Evolutionary conservation across 2,888 invertebrate genomes (phyloP).

Genomic region (Gortyna flavago): DNA sequence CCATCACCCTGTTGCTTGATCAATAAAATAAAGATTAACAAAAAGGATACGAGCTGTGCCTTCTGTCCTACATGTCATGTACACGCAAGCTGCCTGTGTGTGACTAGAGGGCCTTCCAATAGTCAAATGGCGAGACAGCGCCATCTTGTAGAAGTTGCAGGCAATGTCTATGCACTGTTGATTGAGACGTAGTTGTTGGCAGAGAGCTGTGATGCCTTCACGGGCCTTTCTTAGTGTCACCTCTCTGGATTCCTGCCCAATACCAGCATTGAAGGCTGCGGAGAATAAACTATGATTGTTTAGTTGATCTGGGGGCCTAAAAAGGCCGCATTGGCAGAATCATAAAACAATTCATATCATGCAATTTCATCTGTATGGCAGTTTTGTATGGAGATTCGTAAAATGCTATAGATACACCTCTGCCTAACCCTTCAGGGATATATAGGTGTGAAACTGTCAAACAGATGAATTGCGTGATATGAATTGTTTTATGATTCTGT

Average conservation of each 20-base stretch:
- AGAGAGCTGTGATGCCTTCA: slow-evolving; percentile 95
- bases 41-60: slow-evolving; percentile 97
- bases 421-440: no score
- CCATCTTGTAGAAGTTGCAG: slow-evolving; percentile 98
- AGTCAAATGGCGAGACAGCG: slow-evolving; percentile 95
- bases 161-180: slow-evolving; percentile 98
- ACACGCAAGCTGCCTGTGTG: slow-evolving; percentile 99
- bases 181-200: slow-evolving; percentile 96
- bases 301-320: no score
- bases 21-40: neutral
- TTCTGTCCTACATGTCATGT: slow-evolving; percentile 98
- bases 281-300: slow-evolving; percentile 40
- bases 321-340: no score
- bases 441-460: no score
- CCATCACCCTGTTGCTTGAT: neutral
- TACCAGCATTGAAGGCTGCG: slow-evolving; percentile 94
- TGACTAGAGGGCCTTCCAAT: slow-evolving; percentile 97
- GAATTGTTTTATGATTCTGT: no score
- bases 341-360: no score
- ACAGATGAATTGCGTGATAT: no score
- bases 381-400: no score
- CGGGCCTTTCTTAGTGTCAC: slow-evolving; percentile 97
- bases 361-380: no score
- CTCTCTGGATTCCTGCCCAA: slow-evolving; percentile 97
- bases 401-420: no score